A percentile compares a stretch with the other conserved stretches of the same genome.
Evolutionary conservation across 1,140 invertebrate genomes (phyloP).

Genomic region (Atta cephalotes): DNA sequence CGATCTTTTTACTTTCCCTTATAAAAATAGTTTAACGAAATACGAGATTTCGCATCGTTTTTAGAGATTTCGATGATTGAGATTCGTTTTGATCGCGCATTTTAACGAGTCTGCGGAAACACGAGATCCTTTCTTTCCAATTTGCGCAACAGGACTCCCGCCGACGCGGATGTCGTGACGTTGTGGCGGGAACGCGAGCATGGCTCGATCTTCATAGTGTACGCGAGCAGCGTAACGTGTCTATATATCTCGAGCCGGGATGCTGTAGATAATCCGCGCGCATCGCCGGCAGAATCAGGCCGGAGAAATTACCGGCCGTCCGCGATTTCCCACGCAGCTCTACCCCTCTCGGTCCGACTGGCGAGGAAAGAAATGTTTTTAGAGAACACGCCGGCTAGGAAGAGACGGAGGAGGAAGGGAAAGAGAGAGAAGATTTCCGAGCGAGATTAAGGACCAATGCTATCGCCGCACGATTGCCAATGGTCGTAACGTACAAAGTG

Average conservation of each 20-base stretch:
- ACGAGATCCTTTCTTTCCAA: constrained; percentile 30
- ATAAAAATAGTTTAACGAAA: too few relatives aligned
- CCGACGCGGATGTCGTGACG: constrained; percentile 48
- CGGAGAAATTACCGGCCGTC: constrained; percentile 75
- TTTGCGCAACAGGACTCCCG: constrained; percentile 19
- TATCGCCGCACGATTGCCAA: constrained; percentile 62
- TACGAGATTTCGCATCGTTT: too few relatives aligned
- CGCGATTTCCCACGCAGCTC: constrained; percentile 76
- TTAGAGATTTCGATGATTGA: neutral
- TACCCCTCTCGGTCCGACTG: constrained; percentile 38
- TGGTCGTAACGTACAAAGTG: constrained; percentile 56
- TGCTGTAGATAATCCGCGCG: constrained; percentile 73
- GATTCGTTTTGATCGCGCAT: constrained; percentile 6
- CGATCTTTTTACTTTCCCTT: neutral
- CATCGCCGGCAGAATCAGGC: constrained; percentile 73
- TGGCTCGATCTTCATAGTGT: constrained; percentile 34
- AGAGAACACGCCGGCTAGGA: constrained; percentile 52
- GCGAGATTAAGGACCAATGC: constrained; percentile 71
- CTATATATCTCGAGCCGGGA: constrained; percentile 68
- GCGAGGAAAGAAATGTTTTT: constrained; percentile 68
- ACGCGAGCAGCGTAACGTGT: constrained; percentile 43
- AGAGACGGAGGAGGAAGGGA: neutral
- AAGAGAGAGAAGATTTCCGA: constrained; percentile 56
- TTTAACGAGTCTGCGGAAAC: neutral
- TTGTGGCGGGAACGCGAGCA: constrained; percentile 18